Evolutionary conservation across 2,797 vertebrate genomes (phyloP), one percentile per base, ranked within the genome.

Genomic region (Loris lydekkerianus): DNA sequence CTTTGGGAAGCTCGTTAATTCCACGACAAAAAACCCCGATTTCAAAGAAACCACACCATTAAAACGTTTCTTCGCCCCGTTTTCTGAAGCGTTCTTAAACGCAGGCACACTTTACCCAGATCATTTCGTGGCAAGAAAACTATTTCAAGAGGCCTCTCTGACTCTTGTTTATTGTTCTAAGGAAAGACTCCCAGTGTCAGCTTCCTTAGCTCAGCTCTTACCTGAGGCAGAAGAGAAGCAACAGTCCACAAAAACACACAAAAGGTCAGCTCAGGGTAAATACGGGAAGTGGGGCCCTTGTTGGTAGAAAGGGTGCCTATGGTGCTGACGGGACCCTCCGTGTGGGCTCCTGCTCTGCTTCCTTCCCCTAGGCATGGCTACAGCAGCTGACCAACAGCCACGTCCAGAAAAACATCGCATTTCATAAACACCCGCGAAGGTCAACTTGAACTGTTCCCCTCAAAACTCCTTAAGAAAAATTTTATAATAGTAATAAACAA

Each of bases 381-480:
- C 27, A 31, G 56, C 80, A 23, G 70, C 7, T 11, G 53, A n/a
- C 58, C 40, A 75, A 40, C 31, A 17, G 77, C 25, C 2, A n/a
- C 3, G 3, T 56, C 92, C 88, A 77, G 34, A 96, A 95, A 95
- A n/a, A 85, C 70, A 86, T 20, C 43, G 2, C 10, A 78, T 89
- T 94, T 73, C 67, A 73, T 8, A 40, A 93, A 73, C 0, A 97
- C 29, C 93, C 46, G 7, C 0, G 0, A 97, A 97, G 92, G 83
- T 77, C 87, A 89, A 63, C 86, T 77, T 67, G 91, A 96, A 94
- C 94, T 13, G 27, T 53, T 95, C 65, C 78, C 72, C 76, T 95
- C 63, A 1, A n/a, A 53, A 93, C 84, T 95, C 93, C 73, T 91
- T 83, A 97, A 97, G 75, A 83, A 96, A 91, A 96, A 96, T 91